These are phyloP conservation scores for Diglossa cyanea DNA, from an alignment of 2,797 vertebrate species.

Conservation along the genomic window DNA sequence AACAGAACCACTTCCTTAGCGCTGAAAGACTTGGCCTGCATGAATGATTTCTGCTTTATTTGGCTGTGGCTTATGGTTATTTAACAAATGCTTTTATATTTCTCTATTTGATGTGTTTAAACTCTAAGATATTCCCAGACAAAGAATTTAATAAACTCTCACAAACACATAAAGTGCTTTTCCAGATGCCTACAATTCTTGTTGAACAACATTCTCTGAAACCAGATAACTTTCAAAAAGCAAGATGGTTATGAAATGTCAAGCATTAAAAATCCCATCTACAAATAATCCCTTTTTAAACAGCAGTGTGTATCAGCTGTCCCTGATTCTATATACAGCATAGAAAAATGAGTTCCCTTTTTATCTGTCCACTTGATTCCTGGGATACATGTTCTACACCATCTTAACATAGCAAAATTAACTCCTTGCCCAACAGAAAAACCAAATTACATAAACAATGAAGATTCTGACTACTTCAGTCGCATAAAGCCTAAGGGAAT, in stretches of 20 bases:
- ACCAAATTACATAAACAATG: not conserved
- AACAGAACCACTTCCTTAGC: conserved; percentile 31
- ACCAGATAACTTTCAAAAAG: conserved; percentile 31
- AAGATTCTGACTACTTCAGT: not conserved
- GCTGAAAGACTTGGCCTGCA: conserved; percentile 13
- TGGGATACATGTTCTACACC: not conserved
- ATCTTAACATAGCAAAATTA: not conserved
- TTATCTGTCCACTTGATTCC: not conserved
- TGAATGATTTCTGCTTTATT: conserved; percentile 41
- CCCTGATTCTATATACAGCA: conserved; percentile 10
- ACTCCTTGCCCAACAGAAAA: not conserved
- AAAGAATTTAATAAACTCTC: conserved; percentile 17
- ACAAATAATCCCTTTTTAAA: conserved; percentile 44
- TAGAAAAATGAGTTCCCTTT: not conserved
- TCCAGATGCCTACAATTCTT: conserved; percentile 15
- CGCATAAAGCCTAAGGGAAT: accelerated
- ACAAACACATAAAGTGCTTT: not conserved
- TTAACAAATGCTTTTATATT: conserved; percentile 47
- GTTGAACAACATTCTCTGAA: conserved; percentile 22
- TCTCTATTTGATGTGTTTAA: conserved; percentile 2
- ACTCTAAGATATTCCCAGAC: not conserved
- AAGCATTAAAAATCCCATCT: conserved; percentile 42
- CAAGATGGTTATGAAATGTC: not conserved
- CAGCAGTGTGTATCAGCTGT: conserved; percentile 19
- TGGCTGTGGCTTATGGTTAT: conserved; percentile 9